Evolutionary conservation across 2,797 vertebrate genomes (phyloP).

Genomic region (Coregonus sp.): DNA sequence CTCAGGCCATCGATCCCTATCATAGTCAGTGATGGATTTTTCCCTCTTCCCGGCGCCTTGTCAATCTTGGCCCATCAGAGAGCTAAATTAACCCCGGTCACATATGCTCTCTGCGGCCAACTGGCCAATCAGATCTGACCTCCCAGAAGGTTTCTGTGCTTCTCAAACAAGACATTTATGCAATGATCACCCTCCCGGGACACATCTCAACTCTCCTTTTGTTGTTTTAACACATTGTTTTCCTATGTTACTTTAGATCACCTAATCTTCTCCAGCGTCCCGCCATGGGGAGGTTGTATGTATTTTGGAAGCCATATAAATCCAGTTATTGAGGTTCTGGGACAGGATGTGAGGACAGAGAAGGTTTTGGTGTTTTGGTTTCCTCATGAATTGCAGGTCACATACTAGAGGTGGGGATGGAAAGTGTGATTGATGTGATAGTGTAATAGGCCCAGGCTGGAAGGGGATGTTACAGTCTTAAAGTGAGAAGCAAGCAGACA

Average conservation of each 20-base stretch:
- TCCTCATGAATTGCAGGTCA: background rate
- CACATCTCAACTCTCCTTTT: background rate
- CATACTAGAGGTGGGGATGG: too few species aligned
- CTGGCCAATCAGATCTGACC: background rate
- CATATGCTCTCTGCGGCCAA: background rate
- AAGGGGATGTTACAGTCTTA: too few species aligned
- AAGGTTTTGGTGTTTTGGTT: background rate
- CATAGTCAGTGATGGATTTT: background rate
- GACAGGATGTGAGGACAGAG: background rate
- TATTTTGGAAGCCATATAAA: too few species aligned
- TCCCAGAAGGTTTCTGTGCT: background rate
- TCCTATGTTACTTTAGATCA: background rate
- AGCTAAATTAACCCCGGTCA: background rate
- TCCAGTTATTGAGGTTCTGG: background rate
- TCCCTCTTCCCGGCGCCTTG: background rate
- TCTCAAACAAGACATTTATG: background rate
- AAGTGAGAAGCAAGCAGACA: constrained; percentile 5
- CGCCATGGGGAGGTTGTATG: too few species aligned
- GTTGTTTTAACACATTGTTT: background rate
- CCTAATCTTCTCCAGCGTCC: background rate
- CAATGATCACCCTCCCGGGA: background rate
- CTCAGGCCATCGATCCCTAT: background rate
- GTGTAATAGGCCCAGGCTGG: too few species aligned
- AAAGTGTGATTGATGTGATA: too few species aligned
- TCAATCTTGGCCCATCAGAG: background rate